Evolutionary conservation across 1,140 invertebrate species (phyloP), one percentile per base, ranked within the genome.

Genomic region (Atta colombica): DNA sequence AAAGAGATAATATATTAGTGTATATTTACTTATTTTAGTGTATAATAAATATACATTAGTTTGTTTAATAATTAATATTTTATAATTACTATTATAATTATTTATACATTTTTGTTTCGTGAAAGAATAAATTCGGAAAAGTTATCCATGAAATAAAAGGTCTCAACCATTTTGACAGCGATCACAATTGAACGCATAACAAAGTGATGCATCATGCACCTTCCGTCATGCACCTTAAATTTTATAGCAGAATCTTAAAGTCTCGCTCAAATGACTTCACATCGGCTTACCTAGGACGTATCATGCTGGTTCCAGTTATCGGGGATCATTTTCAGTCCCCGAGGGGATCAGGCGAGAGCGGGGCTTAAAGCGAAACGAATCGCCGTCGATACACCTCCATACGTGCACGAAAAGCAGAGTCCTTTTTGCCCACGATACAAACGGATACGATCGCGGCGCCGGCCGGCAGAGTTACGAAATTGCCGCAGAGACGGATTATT

Each of bases 311-410:
- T 91, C 92, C 93, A 94, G 92, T 94, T 94, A 94, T 94, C 93
- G 92, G 88, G 91, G 92, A 94, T 94, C 92, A 94, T 94, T 94
- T 94, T 94, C 91, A 93, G 89, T 87, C 92, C 77, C 87, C 89
- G 87, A 90, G 90, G 91, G 93, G 88, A 93, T 94, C 84, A 89
- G 84, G 72, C 86, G 88, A 90, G 91, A 92, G 88, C 89, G 80
- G 90, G 87, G 91, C 91, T 94, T 94, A 94, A 94, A 93, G 92
- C 91, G 91, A 93, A 94, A 94, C 93, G 93, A 94, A 94, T 94
- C 92, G 92, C 91, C 92, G 88, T 91, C 93, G 92, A 94, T 94
- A 94, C 88, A 92, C 82, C 85, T 65, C 80, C 85, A 85, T 93
- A 92, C 92, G 90, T 88, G 91, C 87, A 87, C 92, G 91, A 91